These are phyloP conservation scores for Melipona bicolor DNA, from an alignment of 2,888 invertebrate genomes.

Conservation along the genomic window DNA sequence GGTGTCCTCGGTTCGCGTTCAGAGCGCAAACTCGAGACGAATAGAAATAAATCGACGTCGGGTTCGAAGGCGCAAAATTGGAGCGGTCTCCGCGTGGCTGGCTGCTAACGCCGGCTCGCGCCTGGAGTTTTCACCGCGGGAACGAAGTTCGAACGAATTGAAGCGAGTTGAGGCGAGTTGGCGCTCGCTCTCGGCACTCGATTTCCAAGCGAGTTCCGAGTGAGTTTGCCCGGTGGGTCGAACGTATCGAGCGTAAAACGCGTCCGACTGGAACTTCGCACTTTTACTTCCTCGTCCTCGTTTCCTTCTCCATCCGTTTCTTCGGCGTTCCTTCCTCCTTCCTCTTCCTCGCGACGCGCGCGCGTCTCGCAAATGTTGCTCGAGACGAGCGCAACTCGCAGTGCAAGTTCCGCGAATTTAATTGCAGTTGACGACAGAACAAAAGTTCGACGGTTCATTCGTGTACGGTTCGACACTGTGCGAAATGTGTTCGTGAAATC, in stretches of 20 bases:
- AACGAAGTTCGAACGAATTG: slow-evolving; percentile 26
- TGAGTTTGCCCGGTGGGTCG: slow-evolving; percentile 7
- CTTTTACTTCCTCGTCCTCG: neutral
- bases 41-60: slow-evolving; percentile 29
- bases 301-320: neutral
- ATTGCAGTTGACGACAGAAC: neutral
- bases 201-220: slow-evolving; percentile 10
- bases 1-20: slow-evolving; percentile 21
- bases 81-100: neutral
- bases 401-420: neutral
- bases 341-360: neutral
- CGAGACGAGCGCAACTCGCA: neutral
- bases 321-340: neutral
- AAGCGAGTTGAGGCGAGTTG: slow-evolving; percentile 32
- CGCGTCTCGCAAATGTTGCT: neutral
- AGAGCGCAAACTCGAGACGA: slow-evolving; percentile 5
- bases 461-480: no score
- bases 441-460: no score
- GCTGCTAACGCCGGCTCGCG: neutral
- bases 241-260: neutral
- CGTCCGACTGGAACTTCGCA: slow-evolving; percentile 4
- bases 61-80: slow-evolving; percentile 12
- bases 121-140: slow-evolving; percentile 11
- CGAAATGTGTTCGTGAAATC: no score
- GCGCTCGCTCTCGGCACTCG: neutral